A percentile compares a stretch with the other conserved stretches of the same genome.
Evolutionary conservation across 2,113 vertebrate species (phyloP).

Genomic region (Cinclus cinclus): DNA sequence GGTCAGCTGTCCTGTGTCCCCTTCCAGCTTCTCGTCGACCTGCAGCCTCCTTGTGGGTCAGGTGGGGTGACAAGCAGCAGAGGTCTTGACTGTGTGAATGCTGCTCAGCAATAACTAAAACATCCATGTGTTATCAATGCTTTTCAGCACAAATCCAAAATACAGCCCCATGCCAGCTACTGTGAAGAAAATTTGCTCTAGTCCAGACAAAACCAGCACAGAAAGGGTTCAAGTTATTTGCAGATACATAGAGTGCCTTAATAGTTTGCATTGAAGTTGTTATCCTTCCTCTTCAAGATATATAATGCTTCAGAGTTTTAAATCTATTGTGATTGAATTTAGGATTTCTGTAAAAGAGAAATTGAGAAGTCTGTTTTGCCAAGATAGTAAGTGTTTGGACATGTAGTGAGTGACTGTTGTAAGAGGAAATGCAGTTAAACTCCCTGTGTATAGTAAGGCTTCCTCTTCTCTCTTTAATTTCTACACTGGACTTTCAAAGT

Average conservation of each 20-base stretch:
- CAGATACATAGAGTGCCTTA: background rate
- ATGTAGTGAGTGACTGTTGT: background rate
- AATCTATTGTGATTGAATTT: background rate
- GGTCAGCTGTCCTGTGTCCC: background rate
- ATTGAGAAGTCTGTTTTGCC: background rate
- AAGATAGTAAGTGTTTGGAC: background rate
- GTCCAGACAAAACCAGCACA: background rate
- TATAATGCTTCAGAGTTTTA: background rate
- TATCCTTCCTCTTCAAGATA: background rate
- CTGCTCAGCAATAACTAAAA: background rate
- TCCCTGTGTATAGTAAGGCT: rapidly evolving
- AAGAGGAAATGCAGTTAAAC: background rate
- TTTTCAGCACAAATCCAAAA: background rate
- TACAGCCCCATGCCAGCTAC: background rate
- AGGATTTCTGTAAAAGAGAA: background rate
- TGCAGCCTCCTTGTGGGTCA: background rate
- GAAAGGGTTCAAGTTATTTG: slow-evolving; percentile 73
- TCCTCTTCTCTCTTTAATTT: background rate
- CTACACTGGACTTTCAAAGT: background rate
- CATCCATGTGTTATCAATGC: background rate
- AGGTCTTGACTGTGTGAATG: background rate
- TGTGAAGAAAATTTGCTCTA: background rate
- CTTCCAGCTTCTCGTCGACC: background rate
- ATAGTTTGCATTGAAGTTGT: background rate
- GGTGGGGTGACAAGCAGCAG: background rate